These are phyloP conservation scores for Hippasteria phrygiana DNA, from an alignment of 53 echinoderm and acorn worm genomes.

Conservation along the genomic window DNA sequence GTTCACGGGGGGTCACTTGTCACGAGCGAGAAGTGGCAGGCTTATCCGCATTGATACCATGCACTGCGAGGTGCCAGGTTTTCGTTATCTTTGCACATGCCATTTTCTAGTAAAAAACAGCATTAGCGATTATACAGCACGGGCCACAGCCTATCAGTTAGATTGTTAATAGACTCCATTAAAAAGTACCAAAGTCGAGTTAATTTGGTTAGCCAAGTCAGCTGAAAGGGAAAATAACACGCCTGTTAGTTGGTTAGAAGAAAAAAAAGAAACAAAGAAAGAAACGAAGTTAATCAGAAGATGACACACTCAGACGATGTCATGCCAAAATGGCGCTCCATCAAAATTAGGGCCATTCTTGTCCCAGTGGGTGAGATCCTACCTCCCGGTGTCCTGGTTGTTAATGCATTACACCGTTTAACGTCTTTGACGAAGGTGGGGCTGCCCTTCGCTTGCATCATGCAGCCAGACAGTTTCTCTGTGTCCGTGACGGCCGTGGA, in stretches of 20 bases:
- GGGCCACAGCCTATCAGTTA: background rate
- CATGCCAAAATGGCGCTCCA: slow-evolving; percentile 1
- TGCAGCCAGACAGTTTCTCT: background rate
- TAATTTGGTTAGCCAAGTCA: background rate
- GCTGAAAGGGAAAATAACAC: background rate
- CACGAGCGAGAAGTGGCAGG: background rate
- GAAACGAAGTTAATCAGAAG: background rate
- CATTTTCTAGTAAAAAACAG: background rate
- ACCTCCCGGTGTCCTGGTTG: slow-evolving; percentile 40
- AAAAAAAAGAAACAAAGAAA: background rate
- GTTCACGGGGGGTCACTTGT: background rate
- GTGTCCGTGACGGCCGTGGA: slow-evolving; percentile 42
- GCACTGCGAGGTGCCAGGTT: background rate
- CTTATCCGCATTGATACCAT: background rate
- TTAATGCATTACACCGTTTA: slow-evolving; percentile 6
- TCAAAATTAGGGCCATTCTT: background rate
- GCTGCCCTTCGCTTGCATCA: background rate
- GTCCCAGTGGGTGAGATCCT: slow-evolving; percentile 25
- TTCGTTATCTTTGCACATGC: background rate
- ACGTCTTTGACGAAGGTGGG: background rate
- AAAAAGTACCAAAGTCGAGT: background rate
- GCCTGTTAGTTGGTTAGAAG: slow-evolving; percentile 27
- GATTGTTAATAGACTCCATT: slow-evolving; percentile 10
- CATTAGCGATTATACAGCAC: background rate
- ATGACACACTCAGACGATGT: background rate